These are phyloP conservation scores for Drosophila virilis DNA, from an alignment of 1,140 invertebrate genomes.

Conservation along the genomic window DNA sequence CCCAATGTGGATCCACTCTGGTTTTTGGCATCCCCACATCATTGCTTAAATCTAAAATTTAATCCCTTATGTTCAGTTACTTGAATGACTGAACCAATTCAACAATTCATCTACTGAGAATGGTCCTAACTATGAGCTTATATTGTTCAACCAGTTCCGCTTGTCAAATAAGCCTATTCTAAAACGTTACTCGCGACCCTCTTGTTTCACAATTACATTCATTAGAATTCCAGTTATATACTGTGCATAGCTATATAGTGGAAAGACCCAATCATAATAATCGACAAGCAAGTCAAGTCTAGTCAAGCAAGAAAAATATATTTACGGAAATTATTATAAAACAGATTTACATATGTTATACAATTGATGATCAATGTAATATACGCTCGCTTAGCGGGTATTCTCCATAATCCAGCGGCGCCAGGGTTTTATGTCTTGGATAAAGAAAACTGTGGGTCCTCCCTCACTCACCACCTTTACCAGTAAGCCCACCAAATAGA, in stretches of 20 bases:
- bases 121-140: no score
- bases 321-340: slow-evolving; percentile 23
- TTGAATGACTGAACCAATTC: no score
- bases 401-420: slow-evolving; percentile 51
- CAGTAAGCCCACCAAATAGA: slow-evolving; percentile 55
- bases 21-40: no score
- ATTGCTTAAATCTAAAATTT: no score
- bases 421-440: slow-evolving; percentile 46
- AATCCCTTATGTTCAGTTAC: no score
- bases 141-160: no score
- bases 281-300: no score
- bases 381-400: neutral
- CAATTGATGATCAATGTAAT: neutral
- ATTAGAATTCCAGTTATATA: neutral
- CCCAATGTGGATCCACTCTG: no score
- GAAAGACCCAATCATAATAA: no score
- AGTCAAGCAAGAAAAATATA: slow-evolving; percentile 4
- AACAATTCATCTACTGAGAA: no score
- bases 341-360: slow-evolving; percentile 4
- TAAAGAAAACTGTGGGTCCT: slow-evolving; percentile 6
- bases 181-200: slow-evolving; percentile 3
- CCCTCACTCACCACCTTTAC: slow-evolving; percentile 2
- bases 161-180: neutral
- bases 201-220: neutral
- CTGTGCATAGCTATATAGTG: no score